Evolutionary conservation across 2,888 invertebrate species (phyloP), one percentile per base, ranked within the genome.

Genomic region (Julus scanicus): DNA sequence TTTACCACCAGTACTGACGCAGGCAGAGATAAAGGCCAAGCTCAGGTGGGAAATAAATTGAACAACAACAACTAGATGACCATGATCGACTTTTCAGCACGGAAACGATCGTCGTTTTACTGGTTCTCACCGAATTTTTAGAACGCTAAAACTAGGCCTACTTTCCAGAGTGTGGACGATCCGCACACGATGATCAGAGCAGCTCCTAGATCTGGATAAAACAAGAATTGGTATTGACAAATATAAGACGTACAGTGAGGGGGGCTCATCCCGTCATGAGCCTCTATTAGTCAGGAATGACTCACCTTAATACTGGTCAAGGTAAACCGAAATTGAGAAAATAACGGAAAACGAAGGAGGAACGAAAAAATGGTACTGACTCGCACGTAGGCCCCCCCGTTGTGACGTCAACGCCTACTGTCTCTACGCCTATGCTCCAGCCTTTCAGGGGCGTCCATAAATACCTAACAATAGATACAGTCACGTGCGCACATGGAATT

Each of bases 261-360:
- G 8, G 53, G 15, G 53, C 5, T 48, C 53, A 53, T 53, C 53
- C 53, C 53, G 53, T 53, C 13, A 15, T 3, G 53, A 53, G 53
- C 53, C 53, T 53, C 53, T 53, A 53, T 53, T 53, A 53, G 13
- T 53, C 53, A 53, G 53, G 53, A 53, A 15, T 53, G 53, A 53
- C 53, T 53, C 53, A 53, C 53, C 53, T 53, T 53, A 53, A 53
- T 53, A 53, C 53, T 53, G 53, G 53, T 53, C 53, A 53, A 53
- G 53, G 53, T 53, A 53, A 53, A 53, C 53, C 15, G 53, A 53
- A 53, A 53, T 13, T 53, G 15, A 53, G 13, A 2, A 15, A 53
- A 53, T 15, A 53, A 53, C 53, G 53, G 48, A 48, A 48, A 53
- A n/a, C 13, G 53, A 53, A 53, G 13, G 48, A 48, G 48, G 48